Percentiles rank a stretch among this genome's conserved stretches.
Evolutionary conservation across 2,888 invertebrate genomes (phyloP).

Genomic region (Dinocampus coccinellae): DNA sequence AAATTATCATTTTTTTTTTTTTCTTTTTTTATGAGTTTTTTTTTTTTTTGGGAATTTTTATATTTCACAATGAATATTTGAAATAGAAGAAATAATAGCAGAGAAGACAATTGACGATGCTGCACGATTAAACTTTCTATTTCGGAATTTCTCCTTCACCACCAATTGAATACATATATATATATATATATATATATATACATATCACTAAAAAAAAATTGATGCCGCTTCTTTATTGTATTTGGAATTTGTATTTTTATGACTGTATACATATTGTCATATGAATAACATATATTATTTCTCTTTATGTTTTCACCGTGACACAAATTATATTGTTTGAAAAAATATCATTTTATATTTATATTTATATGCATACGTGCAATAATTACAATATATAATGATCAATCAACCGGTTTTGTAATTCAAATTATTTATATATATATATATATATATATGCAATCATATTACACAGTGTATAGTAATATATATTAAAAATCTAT

Average conservation of each 20-base stretch:
- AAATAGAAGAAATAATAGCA: not conserved
- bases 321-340: not conserved
- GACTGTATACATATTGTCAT: not conserved
- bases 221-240: not conserved
- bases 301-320: not conserved
- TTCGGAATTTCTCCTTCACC: constrained; percentile 49
- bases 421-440: not conserved
- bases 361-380: not conserved
- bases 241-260: not conserved
- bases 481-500: no score
- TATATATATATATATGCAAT: not conserved
- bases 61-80: not conserved
- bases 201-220: not conserved
- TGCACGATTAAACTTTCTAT: constrained; percentile 51
- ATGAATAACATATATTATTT: not conserved
- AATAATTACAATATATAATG: not conserved
- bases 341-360: not conserved
- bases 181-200: not conserved
- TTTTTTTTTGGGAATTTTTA: no score
- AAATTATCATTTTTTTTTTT: no score
- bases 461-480: not conserved
- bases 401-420: not conserved
- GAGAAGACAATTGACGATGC: constrained; percentile 15
- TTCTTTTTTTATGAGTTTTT: no score
- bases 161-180: not conserved